Evolutionary conservation across 1,140 invertebrate species (phyloP), one percentile per base, ranked within the genome.

Genomic region (Cyclina sinensis): DNA sequence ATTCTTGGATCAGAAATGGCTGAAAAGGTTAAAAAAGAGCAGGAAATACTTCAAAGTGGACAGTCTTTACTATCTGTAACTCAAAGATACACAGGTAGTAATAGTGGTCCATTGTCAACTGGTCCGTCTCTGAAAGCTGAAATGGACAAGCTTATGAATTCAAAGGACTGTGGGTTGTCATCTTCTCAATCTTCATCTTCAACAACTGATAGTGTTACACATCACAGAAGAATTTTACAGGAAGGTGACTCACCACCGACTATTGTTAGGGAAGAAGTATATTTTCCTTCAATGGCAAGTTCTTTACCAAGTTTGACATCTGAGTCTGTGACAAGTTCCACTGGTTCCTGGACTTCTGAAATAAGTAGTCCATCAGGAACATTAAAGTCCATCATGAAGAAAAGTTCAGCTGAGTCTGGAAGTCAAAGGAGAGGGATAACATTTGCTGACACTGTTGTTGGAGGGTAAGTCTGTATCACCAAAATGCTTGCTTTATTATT

Each of bases 321-420:
- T 21, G 74, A 78, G 37, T 57, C 74, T 32, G 18, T 78, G 46
- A 78, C 74, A 32, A 73, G 68, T 68, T 86, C 86, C n/a, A 80
- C 76, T 39, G 57, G 84, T 12, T 87, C 85, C 0, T 78, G 73
- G 73, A 39, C 37, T 9, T 73, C 85, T 4, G 78, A 65, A 5
- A 51, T n/a, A 2, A 27, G 82, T 76, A 82, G 74, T 59, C 24
- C 43, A 30, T 76, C 86, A 9, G 92, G 86, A 12, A 82, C 91
- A 37, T 84, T 95, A 0, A 95, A 94, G 74, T 95, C 94, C 35
- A 94, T 93, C 86, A 94, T 95, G 92, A 94, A 96, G 85, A 92
- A 89, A 35, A 86, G 73, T 70, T 86, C 90, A 7, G 81, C 91
- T 30, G 88, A 91, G 14, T 27, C 62, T 14, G 85, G 83, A 11